These are phyloP conservation scores for Hedya salicella DNA, from an alignment of 2,888 invertebrate genomes.

Conservation along the genomic window DNA sequence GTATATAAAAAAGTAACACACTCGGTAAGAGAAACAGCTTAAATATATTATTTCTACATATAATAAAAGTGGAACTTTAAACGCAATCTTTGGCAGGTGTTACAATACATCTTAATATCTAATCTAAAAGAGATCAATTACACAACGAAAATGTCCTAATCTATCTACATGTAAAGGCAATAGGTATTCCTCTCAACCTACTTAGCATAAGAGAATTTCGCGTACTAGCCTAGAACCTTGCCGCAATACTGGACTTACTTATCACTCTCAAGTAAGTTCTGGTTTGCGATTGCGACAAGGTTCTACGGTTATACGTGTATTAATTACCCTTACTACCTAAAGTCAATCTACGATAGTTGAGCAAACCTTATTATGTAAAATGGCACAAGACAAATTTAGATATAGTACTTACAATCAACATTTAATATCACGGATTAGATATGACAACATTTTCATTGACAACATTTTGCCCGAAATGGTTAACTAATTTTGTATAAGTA, in stretches of 20 bases:
- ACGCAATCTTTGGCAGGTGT: slow-evolving; percentile 73
- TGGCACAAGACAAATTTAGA: slow-evolving; percentile 19
- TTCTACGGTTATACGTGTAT: no score
- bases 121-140: slow-evolving; percentile 76
- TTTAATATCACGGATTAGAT: not conserved
- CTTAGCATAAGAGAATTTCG: not conserved
- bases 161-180: slow-evolving; percentile 26
- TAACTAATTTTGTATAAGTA: not conserved
- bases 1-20: not conserved
- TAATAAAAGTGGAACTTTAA: slow-evolving; percentile 51
- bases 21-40: slow-evolving; percentile 5
- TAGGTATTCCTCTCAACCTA: slow-evolving; percentile 16
- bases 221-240: no score
- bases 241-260: no score
- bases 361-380: slow-evolving; percentile 43
- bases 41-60: slow-evolving; percentile 24
- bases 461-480: not conserved
- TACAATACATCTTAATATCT: slow-evolving; percentile 60
- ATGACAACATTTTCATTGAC: not conserved
- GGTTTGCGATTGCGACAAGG: no score
- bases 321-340: not conserved
- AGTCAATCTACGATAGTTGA: slow-evolving; percentile 35
- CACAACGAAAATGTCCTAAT: slow-evolving; percentile 45
- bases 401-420: not conserved
- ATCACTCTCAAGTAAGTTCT: no score